These are phyloP conservation scores for Salticus scenicus DNA, from an alignment of 2,888 invertebrate genomes.

Conservation along the genomic window DNA sequence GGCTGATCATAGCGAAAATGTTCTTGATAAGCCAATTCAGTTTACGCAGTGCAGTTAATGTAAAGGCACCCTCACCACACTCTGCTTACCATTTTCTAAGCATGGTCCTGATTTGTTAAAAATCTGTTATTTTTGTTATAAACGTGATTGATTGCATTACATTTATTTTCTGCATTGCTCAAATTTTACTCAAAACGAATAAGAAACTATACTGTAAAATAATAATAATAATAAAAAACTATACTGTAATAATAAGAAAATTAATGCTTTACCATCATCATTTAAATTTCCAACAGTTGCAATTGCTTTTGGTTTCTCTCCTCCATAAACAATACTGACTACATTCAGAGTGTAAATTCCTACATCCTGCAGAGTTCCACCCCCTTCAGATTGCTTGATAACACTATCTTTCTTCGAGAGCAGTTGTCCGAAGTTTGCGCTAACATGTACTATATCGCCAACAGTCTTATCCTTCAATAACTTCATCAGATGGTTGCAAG, in stretches of 20 bases:
- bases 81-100: too few species aligned
- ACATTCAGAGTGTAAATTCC: conserved; percentile 87
- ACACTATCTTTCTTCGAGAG: conserved; percentile 76
- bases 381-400: conserved; percentile 83
- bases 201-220: too few species aligned
- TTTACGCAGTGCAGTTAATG: too few species aligned
- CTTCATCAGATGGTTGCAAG: conserved; percentile 79
- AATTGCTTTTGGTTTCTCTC: conserved; percentile 82
- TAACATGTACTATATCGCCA: conserved; percentile 84
- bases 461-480: conserved; percentile 82
- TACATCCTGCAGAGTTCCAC: conserved; percentile 85
- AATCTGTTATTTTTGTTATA: too few species aligned
- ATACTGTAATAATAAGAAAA: not conserved
- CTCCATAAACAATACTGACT: conserved; percentile 82
- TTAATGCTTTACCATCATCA: conserved; percentile 77
- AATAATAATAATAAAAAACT: too few species aligned
- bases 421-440: conserved; percentile 81
- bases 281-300: conserved; percentile 83
- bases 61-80: too few species aligned
- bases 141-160: too few species aligned
- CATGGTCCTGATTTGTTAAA: too few species aligned
- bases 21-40: too few species aligned
- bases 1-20: too few species aligned
- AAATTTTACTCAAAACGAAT: too few species aligned
- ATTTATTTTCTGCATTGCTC: too few species aligned